Evolutionary conservation across 2,113 vertebrate genomes (phyloP), one percentile per base, ranked within the genome.

Genomic region (Callospermophilus lateralis): DNA sequence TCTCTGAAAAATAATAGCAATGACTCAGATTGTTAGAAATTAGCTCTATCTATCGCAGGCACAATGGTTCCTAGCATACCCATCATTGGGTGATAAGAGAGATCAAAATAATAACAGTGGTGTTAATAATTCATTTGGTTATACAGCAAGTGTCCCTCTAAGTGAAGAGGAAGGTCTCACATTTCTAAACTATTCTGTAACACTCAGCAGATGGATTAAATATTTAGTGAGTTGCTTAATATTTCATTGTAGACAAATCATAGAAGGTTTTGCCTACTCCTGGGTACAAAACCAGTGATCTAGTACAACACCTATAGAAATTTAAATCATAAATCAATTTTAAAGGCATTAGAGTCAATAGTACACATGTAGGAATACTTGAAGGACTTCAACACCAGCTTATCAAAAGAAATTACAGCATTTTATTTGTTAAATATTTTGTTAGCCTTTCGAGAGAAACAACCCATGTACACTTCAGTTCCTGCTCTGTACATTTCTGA

Each of bases 211-310:
- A 84, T 70, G 83, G 98, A 98, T 98, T 98, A 98, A 99, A 98
- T 98, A 99, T 98, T 98, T 98, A 99, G 84, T 24, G 20, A 20
- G 70, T 0, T 97, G 89, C 97, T 98, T 97, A 98, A 98, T 98
- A 98, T 99, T 98, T 99, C 97, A 98, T 98, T 89, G 97, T 95
- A 97, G 97, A 97, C 94, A 98, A 98, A 98, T 89, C 97, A 96
- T 89, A 92, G 94, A 97, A 86, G 92, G 96, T 94, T 98, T 94
- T 90, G 80, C 68, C 96, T 89, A 94, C 90, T n/a, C 63, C 65
- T 93, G 84, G 65, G 89, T 96, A 97, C 93, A 97, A 97, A 97
- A 98, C 88, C 37, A 96, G 84, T 42, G 89, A 97, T 96, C 85
- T 93, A 85, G 85, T 83, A 98, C 63, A 61, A 89, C 19, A 48